Evolutionary conservation across 2,888 invertebrate genomes (phyloP), one percentile per base, ranked within the genome.

Genomic region (Lypha dubia): DNA sequence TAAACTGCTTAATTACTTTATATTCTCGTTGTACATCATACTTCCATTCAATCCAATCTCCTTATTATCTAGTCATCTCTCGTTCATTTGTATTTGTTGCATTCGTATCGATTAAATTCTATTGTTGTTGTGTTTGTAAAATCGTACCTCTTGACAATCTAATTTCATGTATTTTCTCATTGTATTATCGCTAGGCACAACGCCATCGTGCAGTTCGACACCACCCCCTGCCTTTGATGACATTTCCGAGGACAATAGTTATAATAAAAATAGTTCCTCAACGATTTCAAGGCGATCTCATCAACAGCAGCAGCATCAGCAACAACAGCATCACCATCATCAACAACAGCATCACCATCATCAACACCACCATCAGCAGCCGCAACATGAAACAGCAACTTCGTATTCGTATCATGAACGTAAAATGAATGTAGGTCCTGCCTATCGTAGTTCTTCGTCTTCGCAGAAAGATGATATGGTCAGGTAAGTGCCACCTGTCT

Each of bases 221-320:
- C 97, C 98, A 88, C 97, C 97, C 89, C 97, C 97, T 88, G 96
- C 97, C 88, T 97, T 97, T 93, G 96, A 97, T 91, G 97, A 98
- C 92, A 96, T 96, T 86, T 92, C 92, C 88, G 92, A 92, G 89
- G 92, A 91, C 88, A 84, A 84, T 84, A 92, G 92, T 87, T 91
- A 90, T 86, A 91, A 92, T 85, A 91, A 90, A 88, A 89, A 91
- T 85, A 91, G 91, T 87, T 90, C 90, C 70, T 89, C 90, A 51
- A 90, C 90, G 71, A 88, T 88, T 83, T 88, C 88, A 63, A 91
- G 91, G 83, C 88, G 90, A 88, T 89, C 90, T 24, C 90, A 90
- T 82, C 86, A 86, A 20, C 88, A 88, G 53, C 84, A 81, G 11
- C 77, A 74, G 11, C 81, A 81, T 0, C 77, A 77, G 0, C 71